Conservation (phyloP, 1,140 invertebrate species). For the Oryzaephilus surinamensis region DNA sequence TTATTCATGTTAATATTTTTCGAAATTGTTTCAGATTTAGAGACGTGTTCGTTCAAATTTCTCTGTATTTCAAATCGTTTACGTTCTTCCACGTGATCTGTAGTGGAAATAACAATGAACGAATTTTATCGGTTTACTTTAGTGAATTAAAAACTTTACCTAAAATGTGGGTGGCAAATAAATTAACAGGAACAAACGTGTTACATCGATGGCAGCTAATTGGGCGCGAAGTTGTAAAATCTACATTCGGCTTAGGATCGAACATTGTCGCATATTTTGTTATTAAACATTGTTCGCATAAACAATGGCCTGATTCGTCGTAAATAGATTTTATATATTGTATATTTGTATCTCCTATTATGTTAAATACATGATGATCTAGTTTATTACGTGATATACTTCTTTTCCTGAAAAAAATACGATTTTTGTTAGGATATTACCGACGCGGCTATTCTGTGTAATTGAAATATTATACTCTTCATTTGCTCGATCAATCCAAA, state of each 20-base stretch:
- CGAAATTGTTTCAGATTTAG: too few species aligned
- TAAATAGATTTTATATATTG: slow-evolving; percentile 18
- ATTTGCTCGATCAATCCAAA: slow-evolving; percentile 20
- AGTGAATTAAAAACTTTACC: slow-evolving; percentile 12
- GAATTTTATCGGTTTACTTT: too few species aligned
- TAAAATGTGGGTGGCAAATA: slow-evolving; percentile 21
- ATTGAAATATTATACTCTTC: slow-evolving; percentile 17
- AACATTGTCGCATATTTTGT: slow-evolving; percentile 13
- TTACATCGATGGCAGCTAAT: slow-evolving; percentile 18
- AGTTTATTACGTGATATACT: slow-evolving; percentile 7
- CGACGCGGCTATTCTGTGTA: background rate
- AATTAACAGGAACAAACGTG: slow-evolving; percentile 17
- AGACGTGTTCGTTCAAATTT: too few species aligned
- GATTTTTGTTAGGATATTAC: background rate
- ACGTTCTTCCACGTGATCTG: too few species aligned
- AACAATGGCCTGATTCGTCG: slow-evolving; percentile 24
- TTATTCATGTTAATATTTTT: too few species aligned
- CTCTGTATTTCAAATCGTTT: too few species aligned
- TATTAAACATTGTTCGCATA: slow-evolving; percentile 28
- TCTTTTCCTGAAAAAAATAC: slow-evolving; percentile 14
- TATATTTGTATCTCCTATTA: slow-evolving; percentile 20
- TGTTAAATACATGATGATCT: slow-evolving; percentile 22
- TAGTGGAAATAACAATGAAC: too few species aligned
- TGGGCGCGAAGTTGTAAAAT: slow-evolving; percentile 2
- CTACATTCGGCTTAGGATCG: slow-evolving; percentile 4